phyloP scores from a whole-genome alignment of 2,113 vertebrate genomes.

The Sciurus niger region DNA sequence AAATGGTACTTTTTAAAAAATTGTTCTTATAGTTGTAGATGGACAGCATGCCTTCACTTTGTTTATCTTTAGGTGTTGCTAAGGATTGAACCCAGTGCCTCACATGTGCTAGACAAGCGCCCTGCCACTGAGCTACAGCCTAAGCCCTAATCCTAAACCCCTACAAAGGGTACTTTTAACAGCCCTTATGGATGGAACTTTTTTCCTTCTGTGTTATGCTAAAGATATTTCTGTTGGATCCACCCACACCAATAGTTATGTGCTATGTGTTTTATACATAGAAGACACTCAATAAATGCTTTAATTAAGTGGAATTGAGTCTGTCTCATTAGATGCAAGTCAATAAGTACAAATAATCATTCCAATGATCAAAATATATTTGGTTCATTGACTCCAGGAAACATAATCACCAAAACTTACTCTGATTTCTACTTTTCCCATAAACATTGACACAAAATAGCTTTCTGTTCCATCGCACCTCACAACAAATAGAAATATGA shows the following conservation, averaged over 20 bases:
- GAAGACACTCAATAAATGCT: neutral
- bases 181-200: neutral
- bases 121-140: no score
- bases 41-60: no score
- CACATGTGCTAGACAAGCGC: no score
- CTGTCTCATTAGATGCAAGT: neutral
- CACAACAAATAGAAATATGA: slow-evolving; percentile 1
- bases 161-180: neutral
- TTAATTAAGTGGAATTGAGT: neutral
- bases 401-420: neutral
- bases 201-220: neutral
- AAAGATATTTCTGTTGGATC: neutral
- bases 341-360: neutral
- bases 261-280: neutral
- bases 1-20: neutral
- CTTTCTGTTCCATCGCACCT: neutral
- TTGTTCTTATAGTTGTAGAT: no score
- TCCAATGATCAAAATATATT: slow-evolving; percentile 18
- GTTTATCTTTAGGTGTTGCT: no score
- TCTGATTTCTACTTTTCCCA: slow-evolving; percentile 24
- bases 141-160: no score
- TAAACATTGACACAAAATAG: slow-evolving; percentile 6
- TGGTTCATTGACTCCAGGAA: neutral
- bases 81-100: no score
- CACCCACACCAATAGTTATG: neutral